Percentiles rank a stretch among this genome's conserved stretches.
These are phyloP conservation scores for Oreochromis aureus DNA, from an alignment of 2,113 vertebrate genomes.

Conservation along the genomic window DNA sequence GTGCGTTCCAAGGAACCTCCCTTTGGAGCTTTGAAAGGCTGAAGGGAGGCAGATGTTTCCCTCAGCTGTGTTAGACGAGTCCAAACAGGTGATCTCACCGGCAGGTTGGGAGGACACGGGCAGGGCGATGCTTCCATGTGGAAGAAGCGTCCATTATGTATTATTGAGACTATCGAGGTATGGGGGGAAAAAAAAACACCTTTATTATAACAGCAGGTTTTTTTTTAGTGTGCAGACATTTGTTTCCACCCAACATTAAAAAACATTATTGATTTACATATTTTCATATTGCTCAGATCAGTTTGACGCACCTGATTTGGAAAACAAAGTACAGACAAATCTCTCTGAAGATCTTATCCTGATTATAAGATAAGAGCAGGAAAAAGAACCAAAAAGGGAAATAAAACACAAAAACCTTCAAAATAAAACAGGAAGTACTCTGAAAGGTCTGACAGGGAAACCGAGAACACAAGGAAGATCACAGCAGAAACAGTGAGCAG, in stretches of 20 bases:
- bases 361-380: neutral
- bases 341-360: neutral
- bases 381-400: neutral
- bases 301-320: neutral
- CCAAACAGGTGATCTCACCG: neutral
- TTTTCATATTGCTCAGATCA: fast-evolving
- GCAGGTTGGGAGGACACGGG: neutral
- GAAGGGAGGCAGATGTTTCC: neutral
- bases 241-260: neutral
- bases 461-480: neutral
- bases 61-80: neutral
- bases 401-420: neutral
- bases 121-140: neutral
- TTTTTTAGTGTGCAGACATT: neutral
- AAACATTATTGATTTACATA: neutral
- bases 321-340: neutral
- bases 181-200: neutral
- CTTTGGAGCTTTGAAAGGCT: too few species aligned
- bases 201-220: neutral
- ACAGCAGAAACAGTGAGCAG: neutral
- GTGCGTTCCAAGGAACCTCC: too few species aligned
- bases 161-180: neutral
- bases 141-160: neutral
- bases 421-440: neutral
- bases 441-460: neutral